These are phyloP conservation scores for Drosophila neutralis DNA, from an alignment of 2,888 invertebrate species.

Conservation along the genomic window DNA sequence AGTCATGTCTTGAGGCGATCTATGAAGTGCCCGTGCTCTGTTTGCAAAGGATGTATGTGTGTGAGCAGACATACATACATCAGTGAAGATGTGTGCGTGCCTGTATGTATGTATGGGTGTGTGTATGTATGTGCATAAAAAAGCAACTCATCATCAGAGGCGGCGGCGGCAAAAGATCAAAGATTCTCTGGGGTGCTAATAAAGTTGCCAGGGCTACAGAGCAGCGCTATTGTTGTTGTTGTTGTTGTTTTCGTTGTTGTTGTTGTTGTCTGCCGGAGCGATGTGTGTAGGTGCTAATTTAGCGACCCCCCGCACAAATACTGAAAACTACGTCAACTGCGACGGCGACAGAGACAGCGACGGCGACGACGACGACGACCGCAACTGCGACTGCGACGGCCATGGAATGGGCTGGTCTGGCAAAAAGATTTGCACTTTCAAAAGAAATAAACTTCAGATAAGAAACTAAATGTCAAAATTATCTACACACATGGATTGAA, in stretches of 20 bases:
- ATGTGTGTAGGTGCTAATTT: conserved; percentile 69
- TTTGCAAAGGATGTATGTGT: not conserved
- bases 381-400: not conserved
- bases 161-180: conserved; percentile 65
- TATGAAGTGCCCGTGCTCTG: not conserved
- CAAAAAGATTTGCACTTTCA: conserved; percentile 69
- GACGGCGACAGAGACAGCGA: conserved; percentile 1
- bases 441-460: conserved; percentile 79
- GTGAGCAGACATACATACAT: not conserved
- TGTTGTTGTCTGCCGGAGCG: conserved; percentile 23
- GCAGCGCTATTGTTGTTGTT: conserved; percentile 12
- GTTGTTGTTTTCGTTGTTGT: conserved; percentile 6
- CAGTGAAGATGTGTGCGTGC: not conserved
- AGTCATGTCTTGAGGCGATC: not conserved
- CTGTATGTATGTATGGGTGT: not conserved
- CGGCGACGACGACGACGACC: not conserved
- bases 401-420: conserved; percentile 4
- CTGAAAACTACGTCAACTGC: conserved; percentile 2
- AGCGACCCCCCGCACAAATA: conserved; percentile 56
- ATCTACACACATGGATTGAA: conserved; percentile 77
- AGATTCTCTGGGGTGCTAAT: conserved; percentile 64
- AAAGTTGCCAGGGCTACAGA: conserved; percentile 60
- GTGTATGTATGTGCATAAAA: conserved; percentile 10
- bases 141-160: conserved; percentile 33
- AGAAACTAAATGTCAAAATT: conserved; percentile 80